Evolutionary conservation across 2,113 vertebrate genomes (phyloP).

Genomic region (Apodemus speciosus): DNA sequence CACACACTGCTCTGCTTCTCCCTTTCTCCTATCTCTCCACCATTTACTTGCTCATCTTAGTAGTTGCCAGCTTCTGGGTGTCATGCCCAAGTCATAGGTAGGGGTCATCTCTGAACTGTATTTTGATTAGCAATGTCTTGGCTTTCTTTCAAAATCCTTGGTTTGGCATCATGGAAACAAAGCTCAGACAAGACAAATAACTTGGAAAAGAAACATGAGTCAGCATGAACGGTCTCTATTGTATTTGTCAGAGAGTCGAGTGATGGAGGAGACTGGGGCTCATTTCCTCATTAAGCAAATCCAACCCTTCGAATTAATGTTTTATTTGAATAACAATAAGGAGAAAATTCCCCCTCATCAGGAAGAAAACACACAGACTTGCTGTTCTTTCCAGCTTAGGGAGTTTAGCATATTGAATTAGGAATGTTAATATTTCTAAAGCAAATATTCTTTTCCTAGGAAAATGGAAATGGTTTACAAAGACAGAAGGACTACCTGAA

Average conservation of each 20-base stretch:
- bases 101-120: not conserved
- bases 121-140: not conserved
- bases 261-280: not conserved
- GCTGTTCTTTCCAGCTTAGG: not conserved
- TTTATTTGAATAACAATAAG: conserved; percentile 17
- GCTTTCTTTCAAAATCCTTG: not conserved
- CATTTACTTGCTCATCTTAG: not conserved
- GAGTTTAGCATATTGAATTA: not conserved
- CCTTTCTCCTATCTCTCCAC: not conserved
- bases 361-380: not conserved
- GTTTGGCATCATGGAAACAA: conserved; percentile 3
- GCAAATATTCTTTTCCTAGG: not conserved
- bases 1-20: not conserved
- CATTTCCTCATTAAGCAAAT: not conserved
- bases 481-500: not conserved
- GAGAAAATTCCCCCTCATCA: not conserved
- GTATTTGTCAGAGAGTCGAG: not conserved
- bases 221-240: not conserved
- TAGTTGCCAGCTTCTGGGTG: not conserved
- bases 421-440: not conserved
- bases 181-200: not conserved
- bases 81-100: not conserved
- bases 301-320: not conserved
- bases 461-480: not conserved
- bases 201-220: not conserved